Base-by-base conservation (phyloP, 1,140 invertebrate genomes). In the Thaumatotibia leucotreta region DNA sequence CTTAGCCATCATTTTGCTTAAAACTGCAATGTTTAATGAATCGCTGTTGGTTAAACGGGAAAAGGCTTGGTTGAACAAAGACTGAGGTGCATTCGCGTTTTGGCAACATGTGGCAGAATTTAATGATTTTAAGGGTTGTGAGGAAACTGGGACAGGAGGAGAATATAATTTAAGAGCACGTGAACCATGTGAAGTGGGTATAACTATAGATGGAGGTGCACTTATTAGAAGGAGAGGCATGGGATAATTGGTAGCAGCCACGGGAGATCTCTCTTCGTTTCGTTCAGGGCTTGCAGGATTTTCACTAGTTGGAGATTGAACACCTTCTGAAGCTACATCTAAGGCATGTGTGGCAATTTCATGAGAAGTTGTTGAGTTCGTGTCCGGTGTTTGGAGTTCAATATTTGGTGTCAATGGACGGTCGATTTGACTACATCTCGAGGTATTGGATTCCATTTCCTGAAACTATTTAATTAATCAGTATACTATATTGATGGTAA, bases 21-120 rank as follows among this genome's bases (percentile, higher is more conserved):
- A 10, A 24, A 65, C 27, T 50, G 45, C 10, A 29, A 65, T 14
- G 8, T 31, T 64, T 35, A 32, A 35, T 4, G 84, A 80, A 65
- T 65, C 80, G 62, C 83, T 77, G 17, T 84, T 77, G 23, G 84
- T 87, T 67, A 90, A 66, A 70, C 84, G 82, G 22, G 79, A 64
- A 27, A 90, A 52, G 1, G 86, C 84, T 74, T 82, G 76, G 8
- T 83, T 49, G 61, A 86, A 83, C 69, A 90, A 70, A 4, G 79
- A 70, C 54, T 81, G 79, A 22, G 79, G 79, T 62, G 80, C 73
- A 11, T 50, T 76, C 1, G 66, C 8, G 8, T 61, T 22, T 4
- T 75, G 45, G 10, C 52, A 20, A 8, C n/a, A 8, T 14, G 49
- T 62, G 32, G 75, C 10, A 23, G 72, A 77, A 31, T 67, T 67